These are phyloP conservation scores for Acrossocheilus fasciatus DNA, from an alignment of 2,797 vertebrate genomes.

Conservation along the genomic window DNA sequence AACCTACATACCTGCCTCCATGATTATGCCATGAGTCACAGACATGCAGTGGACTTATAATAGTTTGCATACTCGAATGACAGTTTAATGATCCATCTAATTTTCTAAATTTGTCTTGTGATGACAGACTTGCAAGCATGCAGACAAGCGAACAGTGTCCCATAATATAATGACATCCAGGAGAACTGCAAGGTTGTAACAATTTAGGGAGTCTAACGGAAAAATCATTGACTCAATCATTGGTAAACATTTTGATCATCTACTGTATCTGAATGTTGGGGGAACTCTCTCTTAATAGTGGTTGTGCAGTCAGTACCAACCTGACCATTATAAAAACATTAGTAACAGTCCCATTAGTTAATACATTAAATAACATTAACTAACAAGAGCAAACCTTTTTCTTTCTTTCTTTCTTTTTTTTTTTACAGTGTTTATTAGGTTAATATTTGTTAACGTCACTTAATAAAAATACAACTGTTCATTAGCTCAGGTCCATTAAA, in stretches of 20 bases:
- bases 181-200: background rate
- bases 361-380: background rate
- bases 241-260: background rate
- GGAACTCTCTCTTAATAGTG: background rate
- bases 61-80: background rate
- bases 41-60: conserved; percentile 13
- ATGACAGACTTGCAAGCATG: background rate
- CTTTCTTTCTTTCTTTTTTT: too few relatives aligned
- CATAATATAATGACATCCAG: background rate
- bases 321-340: background rate
- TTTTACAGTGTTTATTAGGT: background rate
- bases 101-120: conserved; percentile 26
- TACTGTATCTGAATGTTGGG: background rate
- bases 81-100: conserved; percentile 23
- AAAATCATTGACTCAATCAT: background rate
- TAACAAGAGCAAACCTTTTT: background rate
- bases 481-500: conserved; percentile 11
- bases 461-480: background rate
- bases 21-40: conserved; percentile 35
- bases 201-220: background rate
- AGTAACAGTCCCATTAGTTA: background rate
- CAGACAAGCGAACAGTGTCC: background rate
- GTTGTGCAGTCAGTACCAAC: background rate
- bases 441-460: background rate
- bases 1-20: background rate